These are phyloP conservation scores for Sesia apiformis DNA, from an alignment of 2,888 invertebrate species.

Conservation along the genomic window DNA sequence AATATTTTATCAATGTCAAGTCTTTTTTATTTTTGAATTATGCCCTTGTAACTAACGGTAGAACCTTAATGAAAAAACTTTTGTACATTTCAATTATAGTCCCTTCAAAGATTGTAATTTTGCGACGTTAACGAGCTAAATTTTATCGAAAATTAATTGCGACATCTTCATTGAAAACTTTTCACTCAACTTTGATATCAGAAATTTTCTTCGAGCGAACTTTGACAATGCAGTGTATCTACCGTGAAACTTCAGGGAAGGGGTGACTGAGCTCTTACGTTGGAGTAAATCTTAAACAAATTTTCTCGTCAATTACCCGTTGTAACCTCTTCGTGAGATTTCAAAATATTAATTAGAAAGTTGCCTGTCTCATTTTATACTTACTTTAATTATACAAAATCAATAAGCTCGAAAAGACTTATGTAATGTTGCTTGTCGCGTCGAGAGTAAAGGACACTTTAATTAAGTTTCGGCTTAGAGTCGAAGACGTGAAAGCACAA, in stretches of 20 bases:
- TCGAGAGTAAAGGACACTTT: constrained; percentile 9
- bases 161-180: constrained; percentile 70
- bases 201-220: constrained; percentile 46
- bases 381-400: constrained; percentile 27
- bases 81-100: constrained; percentile 60
- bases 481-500: not conserved
- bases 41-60: constrained; percentile 4
- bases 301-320: constrained; percentile 36
- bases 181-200: constrained; percentile 56
- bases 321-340: constrained; percentile 25
- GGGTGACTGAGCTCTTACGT: constrained; percentile 35
- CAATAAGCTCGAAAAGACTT: constrained; percentile 18
- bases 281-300: constrained; percentile 36
- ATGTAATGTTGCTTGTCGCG: constrained; percentile 12
- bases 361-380: constrained; percentile 23
- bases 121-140: constrained; percentile 68
- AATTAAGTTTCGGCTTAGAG: constrained; percentile 9
- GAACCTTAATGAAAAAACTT: constrained; percentile 64
- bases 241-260: constrained; percentile 22
- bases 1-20: no score
- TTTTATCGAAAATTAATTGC: constrained; percentile 73
- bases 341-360: constrained; percentile 39
- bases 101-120: constrained; percentile 60
- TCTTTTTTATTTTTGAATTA: no score
- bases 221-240: constrained; percentile 54